phyloP scores from a whole-genome alignment of 2,113 vertebrate genomes.

The Prunella fulvescens region DNA sequence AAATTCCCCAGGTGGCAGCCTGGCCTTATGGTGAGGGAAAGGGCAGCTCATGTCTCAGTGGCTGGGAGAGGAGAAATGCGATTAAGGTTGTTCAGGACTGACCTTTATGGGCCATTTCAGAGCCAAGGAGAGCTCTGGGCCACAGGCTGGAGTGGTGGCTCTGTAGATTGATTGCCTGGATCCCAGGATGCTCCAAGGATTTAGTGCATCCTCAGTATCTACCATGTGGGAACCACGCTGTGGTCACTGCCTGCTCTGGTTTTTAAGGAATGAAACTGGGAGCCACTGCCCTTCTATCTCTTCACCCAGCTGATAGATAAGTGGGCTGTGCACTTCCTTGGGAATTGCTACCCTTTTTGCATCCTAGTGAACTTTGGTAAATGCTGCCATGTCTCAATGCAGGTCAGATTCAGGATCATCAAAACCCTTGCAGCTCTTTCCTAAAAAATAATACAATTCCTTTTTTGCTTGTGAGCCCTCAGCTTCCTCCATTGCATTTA shows the following conservation, averaged over 20 bases:
- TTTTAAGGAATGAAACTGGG: not conserved
- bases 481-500: not conserved
- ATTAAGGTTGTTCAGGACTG: not conserved
- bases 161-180: not conserved
- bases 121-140: not conserved
- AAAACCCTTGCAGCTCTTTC: not conserved
- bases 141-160: not conserved
- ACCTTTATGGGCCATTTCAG: not conserved
- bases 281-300: not conserved
- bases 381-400: not conserved
- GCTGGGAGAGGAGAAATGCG: not conserved
- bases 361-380: not conserved
- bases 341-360: not conserved
- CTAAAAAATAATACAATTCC: not conserved
- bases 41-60: not conserved
- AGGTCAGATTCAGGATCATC: not conserved
- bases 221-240: not conserved
- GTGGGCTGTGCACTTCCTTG: not conserved
- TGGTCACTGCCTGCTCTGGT: not conserved
- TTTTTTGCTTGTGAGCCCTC: not conserved
- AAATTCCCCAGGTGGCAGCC: not conserved
- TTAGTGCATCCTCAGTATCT: not conserved
- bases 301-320: not conserved
- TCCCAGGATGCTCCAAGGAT: not conserved
- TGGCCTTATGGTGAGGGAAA: not conserved